Base-by-base conservation (phyloP, 1,140 invertebrate species). In the Acromyrmex heyeri region DNA sequence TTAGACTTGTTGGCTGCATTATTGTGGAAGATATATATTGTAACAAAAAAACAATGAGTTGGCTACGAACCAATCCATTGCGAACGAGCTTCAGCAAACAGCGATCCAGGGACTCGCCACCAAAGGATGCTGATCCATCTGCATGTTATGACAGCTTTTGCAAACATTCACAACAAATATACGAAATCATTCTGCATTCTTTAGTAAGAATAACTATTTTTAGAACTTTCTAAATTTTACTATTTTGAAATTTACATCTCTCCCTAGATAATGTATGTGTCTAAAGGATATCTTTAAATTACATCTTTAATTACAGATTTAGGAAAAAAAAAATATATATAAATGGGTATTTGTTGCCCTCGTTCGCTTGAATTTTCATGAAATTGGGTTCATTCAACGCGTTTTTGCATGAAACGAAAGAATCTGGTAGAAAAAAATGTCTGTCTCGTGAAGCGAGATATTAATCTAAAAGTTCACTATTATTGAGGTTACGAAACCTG, bases 141-240 rank as follows among this genome's bases (percentile, higher is more conserved):
- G 98, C 98, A 12, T 98, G 98, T 93, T 98, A 98, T 92, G 98
- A 98, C 92, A 98, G 98, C 91, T 99, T 99, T 95, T 97, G 97
- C 91, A 98, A 98, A 94, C 99, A 99, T 94, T 99, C 99, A 98
- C 97, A 98, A 92, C 98, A 99, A 93, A 98, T 98, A 12, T 95
- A 97, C 89, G 97, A 97, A 89, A 98, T 99, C 75, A 98, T 99
- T 87, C 95, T 96, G 77, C 96, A 97, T 85, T 97, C 96, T 72
- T 95, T 96, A 94, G 96, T 97, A 93, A 95, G 92, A 92, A 67
- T 8, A 92, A 67, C 8, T 18, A 30, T 21, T 67, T n/a, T 34
- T 24, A 59, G n/a, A 75, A 1, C 10, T 10, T 7, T 34, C 3
- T 38, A 38, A 38, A 38, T 27, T 62, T 10, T 30, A 16, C 64